phyloP scores from a whole-genome alignment of 1,140 invertebrate species.

The Drosophila nikananu region DNA sequence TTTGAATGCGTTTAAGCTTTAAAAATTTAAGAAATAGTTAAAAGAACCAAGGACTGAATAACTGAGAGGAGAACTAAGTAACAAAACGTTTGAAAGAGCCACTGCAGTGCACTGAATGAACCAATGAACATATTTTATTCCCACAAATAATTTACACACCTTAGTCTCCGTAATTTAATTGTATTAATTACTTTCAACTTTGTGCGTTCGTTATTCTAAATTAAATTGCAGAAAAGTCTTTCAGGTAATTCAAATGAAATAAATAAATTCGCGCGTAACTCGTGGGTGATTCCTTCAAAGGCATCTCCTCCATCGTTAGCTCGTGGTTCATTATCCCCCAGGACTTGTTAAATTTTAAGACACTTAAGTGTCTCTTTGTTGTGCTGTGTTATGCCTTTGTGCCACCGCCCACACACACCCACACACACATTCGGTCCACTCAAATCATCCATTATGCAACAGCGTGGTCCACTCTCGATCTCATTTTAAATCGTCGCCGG shows the following conservation, averaged over 20 bases:
- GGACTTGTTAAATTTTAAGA: slow-evolving; percentile 19
- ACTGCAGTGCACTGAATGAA: too few species aligned
- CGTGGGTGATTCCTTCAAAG: slow-evolving; percentile 7
- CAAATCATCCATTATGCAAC: slow-evolving; percentile 44
- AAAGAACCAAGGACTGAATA: too few species aligned
- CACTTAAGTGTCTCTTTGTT: slow-evolving; percentile 27
- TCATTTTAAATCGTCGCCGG: slow-evolving; percentile 33
- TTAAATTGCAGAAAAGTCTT: background rate
- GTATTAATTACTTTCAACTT: background rate
- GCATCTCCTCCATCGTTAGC: slow-evolving; percentile 1
- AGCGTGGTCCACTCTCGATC: slow-evolving; percentile 36
- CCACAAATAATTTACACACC: background rate
- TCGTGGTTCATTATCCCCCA: slow-evolving; percentile 20
- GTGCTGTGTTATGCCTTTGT: slow-evolving; percentile 9
- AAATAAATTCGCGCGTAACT: slow-evolving; percentile 9
- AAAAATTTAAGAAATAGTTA: background rate
- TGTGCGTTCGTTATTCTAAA: background rate
- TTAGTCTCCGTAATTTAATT: background rate
- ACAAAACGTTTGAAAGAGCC: too few species aligned
- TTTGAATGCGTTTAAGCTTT: background rate
- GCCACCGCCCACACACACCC: background rate
- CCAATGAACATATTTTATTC: background rate
- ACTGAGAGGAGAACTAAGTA: background rate
- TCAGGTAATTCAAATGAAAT: slow-evolving; percentile 14
- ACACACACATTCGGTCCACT: slow-evolving; percentile 6